phyloP scores from a whole-genome alignment of 2,797 vertebrate genomes.

The Brachymystax lenok region DNA sequence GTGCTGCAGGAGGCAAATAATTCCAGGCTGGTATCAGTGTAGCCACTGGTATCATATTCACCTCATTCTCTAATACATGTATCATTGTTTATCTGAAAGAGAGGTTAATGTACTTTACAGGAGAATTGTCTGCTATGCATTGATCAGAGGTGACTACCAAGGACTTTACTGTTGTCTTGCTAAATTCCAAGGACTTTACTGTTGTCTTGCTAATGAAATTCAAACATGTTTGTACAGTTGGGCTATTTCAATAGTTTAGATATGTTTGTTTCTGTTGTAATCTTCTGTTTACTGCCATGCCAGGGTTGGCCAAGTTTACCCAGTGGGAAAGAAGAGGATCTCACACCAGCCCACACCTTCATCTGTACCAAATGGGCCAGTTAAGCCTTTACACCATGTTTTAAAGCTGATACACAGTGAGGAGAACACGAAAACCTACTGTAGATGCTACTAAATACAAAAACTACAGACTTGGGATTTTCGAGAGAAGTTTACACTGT shows the following conservation, averaged over 20 bases:
- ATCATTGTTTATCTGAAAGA: slow-evolving; percentile 36
- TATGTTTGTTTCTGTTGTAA: slow-evolving; percentile 8
- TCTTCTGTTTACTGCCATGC: not conserved
- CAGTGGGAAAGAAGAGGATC: slow-evolving; percentile 11
- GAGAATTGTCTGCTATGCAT: slow-evolving; percentile 18
- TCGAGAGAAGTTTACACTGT: not conserved
- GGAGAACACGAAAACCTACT: slow-evolving; percentile 1
- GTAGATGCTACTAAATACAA: not conserved
- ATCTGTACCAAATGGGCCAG: not conserved
- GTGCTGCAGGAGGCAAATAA: slow-evolving; percentile 43
- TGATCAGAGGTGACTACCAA: slow-evolving; percentile 17
- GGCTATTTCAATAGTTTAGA: not conserved
- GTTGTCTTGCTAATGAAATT: not conserved
- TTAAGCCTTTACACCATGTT: slow-evolving; percentile 1
- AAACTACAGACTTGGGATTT: not conserved
- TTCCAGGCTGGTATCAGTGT: slow-evolving; percentile 38
- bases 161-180: not conserved
- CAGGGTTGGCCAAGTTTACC: slow-evolving; percentile 22
- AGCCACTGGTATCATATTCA: slow-evolving; percentile 41
- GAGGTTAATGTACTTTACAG: slow-evolving; percentile 26
- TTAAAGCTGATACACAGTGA: not conserved
- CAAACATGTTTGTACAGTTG: not conserved
- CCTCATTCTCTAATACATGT: slow-evolving; percentile 31
- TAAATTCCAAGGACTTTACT: not conserved
- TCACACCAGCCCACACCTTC: slow-evolving; percentile 3